Conservation (phyloP, 2,113 vertebrate species). For the Chrysochloris asiatica region DNA sequence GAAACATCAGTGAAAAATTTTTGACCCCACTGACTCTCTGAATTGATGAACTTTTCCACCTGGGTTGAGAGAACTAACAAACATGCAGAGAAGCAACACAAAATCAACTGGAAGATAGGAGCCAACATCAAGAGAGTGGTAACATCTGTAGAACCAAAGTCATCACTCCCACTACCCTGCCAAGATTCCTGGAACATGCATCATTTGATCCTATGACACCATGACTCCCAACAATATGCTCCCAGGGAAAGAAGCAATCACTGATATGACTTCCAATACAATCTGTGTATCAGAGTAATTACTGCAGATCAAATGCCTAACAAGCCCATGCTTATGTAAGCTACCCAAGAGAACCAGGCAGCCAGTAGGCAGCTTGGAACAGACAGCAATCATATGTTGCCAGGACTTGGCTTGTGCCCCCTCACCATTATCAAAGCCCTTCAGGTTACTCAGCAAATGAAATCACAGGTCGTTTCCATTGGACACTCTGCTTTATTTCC, state of each 20-base stretch:
- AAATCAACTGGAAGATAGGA: background rate
- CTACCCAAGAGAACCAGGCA: background rate
- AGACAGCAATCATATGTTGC: background rate
- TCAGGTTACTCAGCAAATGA: background rate
- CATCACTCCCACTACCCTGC: background rate
- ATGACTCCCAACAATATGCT: background rate
- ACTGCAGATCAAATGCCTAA: background rate
- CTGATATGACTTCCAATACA: background rate
- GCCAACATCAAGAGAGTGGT: rapidly evolving
- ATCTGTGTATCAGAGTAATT: background rate
- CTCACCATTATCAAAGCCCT: background rate
- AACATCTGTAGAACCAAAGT: background rate
- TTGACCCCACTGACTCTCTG: background rate
- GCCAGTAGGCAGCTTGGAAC: background rate
- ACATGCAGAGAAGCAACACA: background rate
- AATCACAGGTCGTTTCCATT: slow-evolving; percentile 52
- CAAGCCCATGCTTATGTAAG: background rate
- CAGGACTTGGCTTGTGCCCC: background rate
- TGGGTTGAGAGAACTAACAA: background rate
- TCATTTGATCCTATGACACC: background rate
- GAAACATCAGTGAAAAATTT: background rate
- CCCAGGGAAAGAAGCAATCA: background rate
- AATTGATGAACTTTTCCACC: background rate
- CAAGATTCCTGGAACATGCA: background rate
- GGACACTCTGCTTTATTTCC: slow-evolving; percentile 10